phyloP scores from a whole-genome alignment of 2,888 invertebrate genomes.

The Arge pagana region DNA sequence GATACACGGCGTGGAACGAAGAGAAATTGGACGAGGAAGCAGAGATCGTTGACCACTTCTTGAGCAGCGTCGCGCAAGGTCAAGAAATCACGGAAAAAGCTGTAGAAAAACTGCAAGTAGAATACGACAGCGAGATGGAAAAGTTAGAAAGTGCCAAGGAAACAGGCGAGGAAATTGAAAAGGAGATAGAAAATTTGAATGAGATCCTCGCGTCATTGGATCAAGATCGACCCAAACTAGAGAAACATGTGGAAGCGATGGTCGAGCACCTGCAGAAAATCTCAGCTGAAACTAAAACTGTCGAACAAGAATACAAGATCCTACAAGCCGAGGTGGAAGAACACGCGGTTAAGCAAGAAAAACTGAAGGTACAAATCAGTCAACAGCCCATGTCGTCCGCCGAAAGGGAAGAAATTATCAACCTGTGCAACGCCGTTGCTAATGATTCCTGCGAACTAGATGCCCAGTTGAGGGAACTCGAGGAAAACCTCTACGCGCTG shows the following conservation, averaged over 20 bases:
- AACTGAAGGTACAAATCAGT: slow-evolving; percentile 38
- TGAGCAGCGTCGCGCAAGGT: slow-evolving; percentile 38
- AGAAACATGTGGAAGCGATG: slow-evolving; percentile 28
- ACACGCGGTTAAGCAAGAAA: slow-evolving; percentile 26
- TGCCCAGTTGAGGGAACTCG: slow-evolving; percentile 43
- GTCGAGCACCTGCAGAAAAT: slow-evolving; percentile 33
- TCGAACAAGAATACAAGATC: slow-evolving; percentile 29
- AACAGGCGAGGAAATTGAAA: slow-evolving; percentile 28
- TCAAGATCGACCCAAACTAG: slow-evolving; percentile 33
- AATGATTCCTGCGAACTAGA: slow-evolving; percentile 41
- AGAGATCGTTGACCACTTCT: slow-evolving; percentile 37
- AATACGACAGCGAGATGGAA: slow-evolving; percentile 32
- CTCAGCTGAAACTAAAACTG: slow-evolving; percentile 34
- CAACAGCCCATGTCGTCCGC: slow-evolving; percentile 44
- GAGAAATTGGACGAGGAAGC: slow-evolving; percentile 45
- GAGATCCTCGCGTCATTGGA: slow-evolving; percentile 29
- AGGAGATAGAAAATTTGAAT: slow-evolving; percentile 29
- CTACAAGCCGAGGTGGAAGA: slow-evolving; percentile 34
- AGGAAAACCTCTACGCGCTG: slow-evolving; percentile 44
- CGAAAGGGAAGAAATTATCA: slow-evolving; percentile 42
- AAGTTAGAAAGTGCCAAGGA: slow-evolving; percentile 30
- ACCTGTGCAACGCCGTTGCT: slow-evolving; percentile 39
- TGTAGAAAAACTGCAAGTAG: slow-evolving; percentile 26
- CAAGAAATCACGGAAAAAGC: slow-evolving; percentile 39
- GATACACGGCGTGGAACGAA: slow-evolving; percentile 48